These are phyloP conservation scores for Hypothenemus hampei DNA, from an alignment of 1,140 invertebrate genomes.

Conservation along the genomic window DNA sequence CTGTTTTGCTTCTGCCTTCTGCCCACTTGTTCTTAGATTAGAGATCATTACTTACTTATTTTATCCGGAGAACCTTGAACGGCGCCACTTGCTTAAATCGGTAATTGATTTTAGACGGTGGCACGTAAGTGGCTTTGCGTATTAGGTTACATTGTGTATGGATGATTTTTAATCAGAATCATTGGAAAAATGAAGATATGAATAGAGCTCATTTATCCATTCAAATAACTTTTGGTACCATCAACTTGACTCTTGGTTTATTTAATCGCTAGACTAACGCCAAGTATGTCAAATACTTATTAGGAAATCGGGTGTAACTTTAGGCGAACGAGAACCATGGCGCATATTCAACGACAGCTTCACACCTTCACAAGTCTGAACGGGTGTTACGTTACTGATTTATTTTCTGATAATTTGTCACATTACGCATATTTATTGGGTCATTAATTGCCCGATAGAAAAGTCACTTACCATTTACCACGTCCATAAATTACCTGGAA, in stretches of 20 bases:
- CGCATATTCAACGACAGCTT: too few species aligned
- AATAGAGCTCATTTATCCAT: too few species aligned
- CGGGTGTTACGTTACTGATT: constrained; percentile 23
- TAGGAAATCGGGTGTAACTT: too few species aligned
- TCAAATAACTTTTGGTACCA: too few species aligned
- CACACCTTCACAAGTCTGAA: constrained; percentile 19
- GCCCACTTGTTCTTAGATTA: constrained; percentile 15
- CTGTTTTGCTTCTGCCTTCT: constrained; percentile 11
- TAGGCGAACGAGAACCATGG: too few species aligned
- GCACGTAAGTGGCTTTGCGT: too few species aligned
- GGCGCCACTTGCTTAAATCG: constrained; percentile 12
- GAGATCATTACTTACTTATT: constrained; percentile 15
- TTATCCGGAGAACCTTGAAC: constrained; percentile 12
- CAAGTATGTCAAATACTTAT: too few species aligned
- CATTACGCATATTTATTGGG: constrained; percentile 33
- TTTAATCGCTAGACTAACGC: too few species aligned
- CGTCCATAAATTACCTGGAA: constrained; percentile 25
- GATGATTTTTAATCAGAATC: too few species aligned
- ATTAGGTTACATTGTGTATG: too few species aligned
- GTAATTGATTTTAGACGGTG: constrained; percentile 9
- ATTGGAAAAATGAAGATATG: too few species aligned
- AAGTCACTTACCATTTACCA: constrained; percentile 25
- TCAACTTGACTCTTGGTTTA: too few species aligned
- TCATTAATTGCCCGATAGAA: constrained; percentile 29
- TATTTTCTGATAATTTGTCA: constrained; percentile 31